Evolutionary conservation across 1,140 invertebrate species (phyloP).

Genomic region (Pseudomyrmex cubaensis): DNA sequence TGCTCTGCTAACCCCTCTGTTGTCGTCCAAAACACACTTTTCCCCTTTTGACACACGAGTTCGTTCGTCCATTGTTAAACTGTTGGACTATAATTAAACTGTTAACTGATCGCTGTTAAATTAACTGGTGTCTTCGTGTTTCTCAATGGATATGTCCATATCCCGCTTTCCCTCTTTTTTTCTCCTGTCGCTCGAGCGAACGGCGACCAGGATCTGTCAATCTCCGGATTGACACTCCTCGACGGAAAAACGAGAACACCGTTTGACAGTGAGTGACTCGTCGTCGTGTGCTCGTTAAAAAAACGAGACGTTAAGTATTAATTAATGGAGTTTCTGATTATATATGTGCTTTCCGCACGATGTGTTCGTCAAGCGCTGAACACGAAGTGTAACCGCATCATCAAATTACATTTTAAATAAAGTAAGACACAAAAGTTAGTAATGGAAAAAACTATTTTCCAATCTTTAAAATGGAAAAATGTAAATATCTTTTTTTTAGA

Average conservation of each 20-base stretch:
- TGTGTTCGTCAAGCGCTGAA: background rate
- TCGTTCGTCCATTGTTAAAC: conserved; percentile 60
- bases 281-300: conserved; percentile 5
- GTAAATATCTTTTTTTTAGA: too few species aligned
- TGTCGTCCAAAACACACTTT: background rate
- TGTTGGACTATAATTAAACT: conserved; percentile 61
- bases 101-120: conserved; percentile 60
- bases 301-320: conserved; percentile 21
- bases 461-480: background rate
- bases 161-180: background rate
- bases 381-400: background rate
- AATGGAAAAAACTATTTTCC: background rate
- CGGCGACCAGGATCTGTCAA: conserved; percentile 4
- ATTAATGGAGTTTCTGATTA: background rate
- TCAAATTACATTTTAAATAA: background rate
- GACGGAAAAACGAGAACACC: conserved; percentile 3
- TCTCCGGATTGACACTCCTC: background rate
- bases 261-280: background rate
- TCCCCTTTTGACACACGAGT: background rate
- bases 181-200: background rate
- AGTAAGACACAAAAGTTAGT: background rate
- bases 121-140: conserved; percentile 63
- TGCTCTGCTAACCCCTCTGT: conserved; percentile 38
- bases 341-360: background rate
- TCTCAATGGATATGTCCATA: conserved; percentile 55